Evolutionary conservation across 2,113 vertebrate genomes (phyloP).

Genomic region (Chaetodon trifascialis): DNA sequence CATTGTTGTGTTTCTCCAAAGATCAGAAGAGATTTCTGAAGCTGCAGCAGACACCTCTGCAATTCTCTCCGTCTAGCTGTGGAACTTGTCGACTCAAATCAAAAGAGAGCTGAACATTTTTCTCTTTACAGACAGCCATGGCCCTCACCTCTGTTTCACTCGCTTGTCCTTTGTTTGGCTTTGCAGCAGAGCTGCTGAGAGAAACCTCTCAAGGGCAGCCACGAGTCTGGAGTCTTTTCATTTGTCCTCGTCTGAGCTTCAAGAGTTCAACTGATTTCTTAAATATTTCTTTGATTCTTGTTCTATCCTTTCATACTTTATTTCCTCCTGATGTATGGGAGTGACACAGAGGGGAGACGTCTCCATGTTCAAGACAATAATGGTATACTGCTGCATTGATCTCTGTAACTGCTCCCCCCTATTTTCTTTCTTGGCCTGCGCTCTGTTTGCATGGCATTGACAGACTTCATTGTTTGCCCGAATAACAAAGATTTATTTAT

Average conservation of each 20-base stretch:
- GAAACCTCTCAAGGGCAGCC: constrained; percentile 24
- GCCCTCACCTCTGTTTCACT: constrained; percentile 8
- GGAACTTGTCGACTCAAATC: constrained; percentile 14
- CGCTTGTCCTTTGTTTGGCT: neutral
- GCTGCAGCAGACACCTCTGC: neutral
- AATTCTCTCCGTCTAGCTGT: neutral
- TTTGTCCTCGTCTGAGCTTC: constrained; percentile 20
- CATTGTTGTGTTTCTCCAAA: neutral
- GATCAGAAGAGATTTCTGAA: neutral
- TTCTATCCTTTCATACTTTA: neutral
- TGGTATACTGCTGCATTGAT: neutral
- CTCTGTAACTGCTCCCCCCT: neutral
- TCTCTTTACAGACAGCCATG: constrained; percentile 3
- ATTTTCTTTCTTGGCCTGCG: neutral
- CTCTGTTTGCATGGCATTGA: neutral
- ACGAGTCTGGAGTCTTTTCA: neutral
- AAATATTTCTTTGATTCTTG: constrained; percentile 1
- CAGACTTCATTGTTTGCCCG: neutral
- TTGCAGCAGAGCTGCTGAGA: constrained; percentile 1
- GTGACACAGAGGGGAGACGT: neutral
- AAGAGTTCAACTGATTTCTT: neutral
- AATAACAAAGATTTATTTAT: no score
- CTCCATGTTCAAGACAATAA: neutral
- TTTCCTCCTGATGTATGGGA: neutral
- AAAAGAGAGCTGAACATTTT: constrained; percentile 22